Evolutionary conservation across 2,888 invertebrate genomes (phyloP), one percentile per base, ranked within the genome.

Genomic region (Mesopsocus fuscifrons): DNA sequence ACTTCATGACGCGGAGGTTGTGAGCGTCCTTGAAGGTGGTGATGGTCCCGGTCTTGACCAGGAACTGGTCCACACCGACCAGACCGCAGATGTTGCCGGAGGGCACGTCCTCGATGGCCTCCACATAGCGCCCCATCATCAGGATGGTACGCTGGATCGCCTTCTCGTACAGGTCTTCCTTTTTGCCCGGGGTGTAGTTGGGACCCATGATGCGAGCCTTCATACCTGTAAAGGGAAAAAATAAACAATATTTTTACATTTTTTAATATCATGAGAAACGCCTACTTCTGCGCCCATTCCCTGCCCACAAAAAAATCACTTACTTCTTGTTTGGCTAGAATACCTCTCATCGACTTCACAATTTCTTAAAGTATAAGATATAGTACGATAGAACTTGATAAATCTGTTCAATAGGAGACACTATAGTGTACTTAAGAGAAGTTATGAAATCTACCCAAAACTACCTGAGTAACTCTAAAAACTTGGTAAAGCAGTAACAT

Each of bases 61-160:
- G 74, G 70, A 88, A 99, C 68, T 99, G 97, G 72, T 99, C 98
- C 41, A 99, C 97, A 59, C 98, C 98, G 52, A 99, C 98, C 58
- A 99, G 74, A 71, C 98, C 98, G 62, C 97, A 98, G 66, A 99
- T 99, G 75, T 99, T 99, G 57, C 79, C 95, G 52, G 81, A 91
- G 47, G 98, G 98, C 50, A 98, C 97, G 68, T 99, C 95, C 65
- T 98, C 97, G 57, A 99, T 98, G 50, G 98, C 92, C 67, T 99
- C 98, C 47, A 88, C 88, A 59, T 95, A 95, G 68, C 98, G 87
- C 51, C 98, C 98, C 98, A 99, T 99, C 98, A 99, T 99, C 57
- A 98, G 74, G 61, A 99, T 94, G 47, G 98, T 98, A 66, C 95
- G 84, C 68, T 99, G 98, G 65, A 99, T 97, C 53, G 89, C 87